Base-by-base conservation (phyloP, 64 coral and sea anemone genomes). In the Pocillopora verrucosa region DNA sequence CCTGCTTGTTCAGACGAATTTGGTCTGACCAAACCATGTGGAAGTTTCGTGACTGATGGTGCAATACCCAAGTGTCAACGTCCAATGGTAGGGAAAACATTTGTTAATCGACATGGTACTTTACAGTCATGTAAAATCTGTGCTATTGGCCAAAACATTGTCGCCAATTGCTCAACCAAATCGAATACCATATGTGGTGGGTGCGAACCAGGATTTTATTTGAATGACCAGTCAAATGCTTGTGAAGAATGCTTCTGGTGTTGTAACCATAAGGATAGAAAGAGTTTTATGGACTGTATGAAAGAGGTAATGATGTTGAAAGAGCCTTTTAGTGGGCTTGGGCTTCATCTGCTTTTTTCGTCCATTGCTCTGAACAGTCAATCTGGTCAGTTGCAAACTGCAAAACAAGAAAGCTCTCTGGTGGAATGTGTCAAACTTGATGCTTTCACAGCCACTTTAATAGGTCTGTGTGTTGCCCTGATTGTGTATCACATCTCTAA, bases 211-310 rank as follows among this genome's bases (percentile, higher is more conserved):
- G 88, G 88, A 10, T 82, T 59, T 36, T 90, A 82, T 34, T 61
- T 72, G 36, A 70, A 60, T 25, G 11, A 37, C 5, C 24, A 36
- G 17, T 20, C 67, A 22, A 58, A 20, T 3, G 12, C 1, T 36
- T 90, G 88, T 56, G 56, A 81, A 16, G 77, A 79, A 0, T 90
- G 88, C 51, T 82, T 73, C 60, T 60, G 15, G 67, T 90, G 88
- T 30, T 90, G 88, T 90, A 79, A 14, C 0, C 65, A 82, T 82
- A n/a, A 25, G 5, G 37, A 82, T 5, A 80, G 80, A 25, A 57
- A 81, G 5, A 34, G 37, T 4, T 74, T 90, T 11, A 80, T 73
- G 19, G 59, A 90, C 9, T 90, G 78, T 68, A 72, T 72, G 9
- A 74, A 34, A 63, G 34, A 82, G 59, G 69, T 57, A 75, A 64